These are phyloP conservation scores for Sarcophaga carnaria DNA, from an alignment of 2,888 invertebrate species.

Conservation along the genomic window DNA sequence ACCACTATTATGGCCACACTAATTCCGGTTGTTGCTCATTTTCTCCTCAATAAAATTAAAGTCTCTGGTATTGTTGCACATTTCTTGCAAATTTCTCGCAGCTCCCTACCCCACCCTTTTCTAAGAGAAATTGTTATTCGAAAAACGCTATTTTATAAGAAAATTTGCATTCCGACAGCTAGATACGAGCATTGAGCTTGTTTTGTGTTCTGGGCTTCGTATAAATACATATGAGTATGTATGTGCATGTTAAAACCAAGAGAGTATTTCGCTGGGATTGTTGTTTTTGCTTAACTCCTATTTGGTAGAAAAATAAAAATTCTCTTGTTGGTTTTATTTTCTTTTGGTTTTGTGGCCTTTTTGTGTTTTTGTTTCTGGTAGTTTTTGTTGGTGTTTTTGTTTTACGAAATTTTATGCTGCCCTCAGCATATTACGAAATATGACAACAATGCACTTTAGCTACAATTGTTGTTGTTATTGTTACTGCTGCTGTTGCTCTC, in stretches of 20 bases:
- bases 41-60: no score
- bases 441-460: slow-evolving; percentile 78
- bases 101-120: no score
- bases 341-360: slow-evolving; percentile 30
- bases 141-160: no score
- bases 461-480: slow-evolving; percentile 64
- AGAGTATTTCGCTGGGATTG: slow-evolving; percentile 32
- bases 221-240: neutral
- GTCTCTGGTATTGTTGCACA: no score
- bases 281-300: slow-evolving; percentile 54
- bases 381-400: slow-evolving; percentile 42
- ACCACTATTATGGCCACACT: no score
- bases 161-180: no score
- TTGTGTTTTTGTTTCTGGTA: slow-evolving; percentile 55
- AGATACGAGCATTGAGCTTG: no score
- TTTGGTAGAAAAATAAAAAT: slow-evolving; percentile 1
- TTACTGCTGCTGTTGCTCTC: slow-evolving; percentile 43
- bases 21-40: no score
- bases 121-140: no score
- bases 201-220: no score
- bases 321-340: slow-evolving; percentile 43
- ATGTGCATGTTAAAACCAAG: neutral
- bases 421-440: slow-evolving; percentile 77
- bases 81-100: no score
- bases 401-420: slow-evolving; percentile 73